Conservation (phyloP, 1,140 invertebrate species). For the fruit fly (Drosophila melanogaster) region DNA sequence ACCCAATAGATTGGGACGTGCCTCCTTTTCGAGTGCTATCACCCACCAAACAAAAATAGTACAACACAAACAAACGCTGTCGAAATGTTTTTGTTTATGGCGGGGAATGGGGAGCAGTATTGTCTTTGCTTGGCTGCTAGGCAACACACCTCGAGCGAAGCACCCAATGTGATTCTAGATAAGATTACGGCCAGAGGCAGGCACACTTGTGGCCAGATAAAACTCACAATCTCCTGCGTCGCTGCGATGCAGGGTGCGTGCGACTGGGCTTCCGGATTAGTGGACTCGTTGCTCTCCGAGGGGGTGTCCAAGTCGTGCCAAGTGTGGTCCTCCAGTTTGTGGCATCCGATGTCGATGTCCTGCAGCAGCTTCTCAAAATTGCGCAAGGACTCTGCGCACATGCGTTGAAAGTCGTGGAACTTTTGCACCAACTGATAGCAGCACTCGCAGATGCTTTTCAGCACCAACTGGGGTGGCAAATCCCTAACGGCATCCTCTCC, state of each 20-base stretch:
- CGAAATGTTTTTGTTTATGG: constrained; percentile 29
- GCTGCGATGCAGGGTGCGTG: constrained; percentile 11
- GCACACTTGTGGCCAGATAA: constrained; percentile 8
- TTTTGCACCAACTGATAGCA: constrained; percentile 68
- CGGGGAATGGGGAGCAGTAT: constrained; percentile 10
- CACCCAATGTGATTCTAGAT: constrained; percentile 49
- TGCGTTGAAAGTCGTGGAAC: constrained; percentile 68
- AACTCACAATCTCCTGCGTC: constrained; percentile 65
- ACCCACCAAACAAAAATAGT: constrained; percentile 38
- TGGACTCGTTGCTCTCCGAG: constrained; percentile 1
- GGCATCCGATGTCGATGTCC: constrained; percentile 15
- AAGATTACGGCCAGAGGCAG: constrained; percentile 33
- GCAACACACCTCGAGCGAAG: constrained; percentile 39
- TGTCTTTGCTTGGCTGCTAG: constrained; percentile 38
- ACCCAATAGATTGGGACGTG: constrained; percentile 13
- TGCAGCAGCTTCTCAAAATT: constrained; percentile 60
- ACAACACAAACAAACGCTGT: constrained; percentile 27
- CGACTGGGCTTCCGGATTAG: constrained; percentile 9
- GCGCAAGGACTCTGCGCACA: constrained; percentile 65
- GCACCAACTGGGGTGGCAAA: constrained; percentile 31
- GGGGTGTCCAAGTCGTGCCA: not conserved
- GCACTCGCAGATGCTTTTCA: constrained; percentile 67
- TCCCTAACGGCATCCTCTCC: constrained; percentile 11
- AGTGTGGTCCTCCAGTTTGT: constrained; percentile 5
- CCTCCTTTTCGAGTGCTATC: constrained; percentile 27